phyloP scores from a whole-genome alignment of 2,797 vertebrate species.

The Novumbra hubbsi region DNA sequence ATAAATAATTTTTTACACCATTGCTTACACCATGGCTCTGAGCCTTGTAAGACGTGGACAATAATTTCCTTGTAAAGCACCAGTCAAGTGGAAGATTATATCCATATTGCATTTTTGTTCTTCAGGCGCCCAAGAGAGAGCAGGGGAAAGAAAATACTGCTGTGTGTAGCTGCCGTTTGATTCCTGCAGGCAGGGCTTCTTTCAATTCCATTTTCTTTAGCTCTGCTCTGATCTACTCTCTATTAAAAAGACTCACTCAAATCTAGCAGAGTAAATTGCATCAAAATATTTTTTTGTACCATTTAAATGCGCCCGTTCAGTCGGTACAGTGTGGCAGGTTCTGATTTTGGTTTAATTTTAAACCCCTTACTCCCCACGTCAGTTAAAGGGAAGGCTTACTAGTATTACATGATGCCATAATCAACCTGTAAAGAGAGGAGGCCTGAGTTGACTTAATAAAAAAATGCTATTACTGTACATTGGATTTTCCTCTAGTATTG shows the following conservation, averaged over 20 bases:
- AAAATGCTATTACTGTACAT: constrained; percentile 29
- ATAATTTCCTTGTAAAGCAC: constrained; percentile 58
- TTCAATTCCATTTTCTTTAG: constrained; percentile 38
- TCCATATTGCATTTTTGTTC: constrained; percentile 51
- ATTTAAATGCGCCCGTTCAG: constrained; percentile 50
- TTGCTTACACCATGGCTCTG: constrained; percentile 40
- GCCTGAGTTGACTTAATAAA: constrained; percentile 41
- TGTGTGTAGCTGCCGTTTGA: constrained; percentile 40
- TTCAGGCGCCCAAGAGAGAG: constrained; percentile 16
- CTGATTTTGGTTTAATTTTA: constrained; percentile 38
- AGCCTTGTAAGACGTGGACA: constrained; percentile 52
- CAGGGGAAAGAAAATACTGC: constrained; percentile 29
- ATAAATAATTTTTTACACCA: constrained; percentile 43
- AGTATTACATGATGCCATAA: constrained; percentile 6
- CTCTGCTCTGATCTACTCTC: constrained; percentile 36
- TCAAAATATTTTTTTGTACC: constrained; percentile 50
- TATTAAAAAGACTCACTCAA: constrained; percentile 44
- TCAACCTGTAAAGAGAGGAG: constrained; percentile 27
- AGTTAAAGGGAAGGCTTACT: constrained; percentile 25
- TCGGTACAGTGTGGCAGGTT: constrained; percentile 19
- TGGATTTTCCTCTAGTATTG: constrained; percentile 19
- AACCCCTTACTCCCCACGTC: constrained; percentile 34
- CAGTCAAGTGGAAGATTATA: constrained; percentile 63
- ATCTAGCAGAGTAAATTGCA: constrained; percentile 48
- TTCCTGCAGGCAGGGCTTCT: constrained; percentile 49